Evolutionary conservation across 64 coral and sea anemone species (phyloP), one percentile per base, ranked within the genome.

Genomic region (Orbicella faveolata): DNA sequence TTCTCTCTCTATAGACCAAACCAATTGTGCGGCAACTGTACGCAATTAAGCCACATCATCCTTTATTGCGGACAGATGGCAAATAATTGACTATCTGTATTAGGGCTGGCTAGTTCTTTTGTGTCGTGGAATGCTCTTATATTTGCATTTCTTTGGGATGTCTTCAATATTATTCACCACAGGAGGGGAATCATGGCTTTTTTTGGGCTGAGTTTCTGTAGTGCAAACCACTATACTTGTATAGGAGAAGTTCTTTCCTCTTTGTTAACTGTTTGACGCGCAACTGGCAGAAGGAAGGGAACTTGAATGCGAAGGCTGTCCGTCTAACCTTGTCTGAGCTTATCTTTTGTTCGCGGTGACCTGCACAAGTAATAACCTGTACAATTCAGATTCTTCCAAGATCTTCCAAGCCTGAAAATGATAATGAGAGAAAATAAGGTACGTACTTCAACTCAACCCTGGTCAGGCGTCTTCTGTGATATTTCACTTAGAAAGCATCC

Each of bases 41-140:
- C 1, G 16, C 25, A 25, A 61, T 79, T 79, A 14, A 57, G 0
- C n/a, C 77, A 33, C 61, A 79, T 59, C 77, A 30, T 30, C 25
- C 12, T 10, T 7, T 55, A 54, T 57, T 33, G 1, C 61, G 1
- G 52, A 55, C 8, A 13, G 34, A 25, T 79, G 25, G 33, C 14
- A 30, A 61, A 55, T 59, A 61, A 79, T 79, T 79, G 19, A 25
- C 15, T 17, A 20, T 54, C 51, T 57, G 77, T 52, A 55, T 79
- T 57, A 79, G n/a, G 75, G 77, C 34, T 59, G 48, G 23, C 41
- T 79, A 25, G 52, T 30, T 79, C 52, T 26, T 57, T 79, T 79
- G 77, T 79, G 52, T 26, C 11, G 77, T 33, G 52, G 77, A 79
- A 61, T 79, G 77, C 52, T 14, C 2, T 12, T 79, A 6, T 21